Conservation (phyloP, 2,888 invertebrate genomes). For the Orthosia incerta region DNA sequence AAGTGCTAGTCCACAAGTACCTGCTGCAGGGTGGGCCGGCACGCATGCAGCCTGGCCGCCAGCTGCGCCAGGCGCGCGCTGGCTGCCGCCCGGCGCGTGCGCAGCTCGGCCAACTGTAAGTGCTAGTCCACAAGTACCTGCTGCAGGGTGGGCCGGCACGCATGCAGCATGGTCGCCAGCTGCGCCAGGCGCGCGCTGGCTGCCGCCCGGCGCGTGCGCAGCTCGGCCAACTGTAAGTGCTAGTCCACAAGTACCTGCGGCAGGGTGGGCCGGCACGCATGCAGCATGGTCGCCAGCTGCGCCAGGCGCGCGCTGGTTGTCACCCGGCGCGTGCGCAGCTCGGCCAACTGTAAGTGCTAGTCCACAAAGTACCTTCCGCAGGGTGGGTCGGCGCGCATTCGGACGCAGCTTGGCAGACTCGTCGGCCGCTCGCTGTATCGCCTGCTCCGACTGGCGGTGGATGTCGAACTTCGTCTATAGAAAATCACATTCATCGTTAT, state of each 20-base stretch:
- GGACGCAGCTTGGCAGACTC: constrained; percentile 82
- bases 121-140: constrained; percentile 89
- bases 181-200: constrained; percentile 94
- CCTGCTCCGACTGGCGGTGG: constrained; percentile 96
- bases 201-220: no score
- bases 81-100: no score
- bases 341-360: no score
- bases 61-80: no score
- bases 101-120: background rate
- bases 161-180: constrained; percentile 94
- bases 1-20: no score
- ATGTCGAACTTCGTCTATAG: constrained; percentile 93
- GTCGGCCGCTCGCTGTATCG: constrained; percentile 94
- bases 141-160: constrained; percentile 95
- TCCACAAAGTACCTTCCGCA: no score
- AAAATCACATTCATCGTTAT: background rate
- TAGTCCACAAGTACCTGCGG: constrained; percentile 91
- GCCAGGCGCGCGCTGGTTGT: constrained; percentile 92
- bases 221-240: background rate
- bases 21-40: no score
- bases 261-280: constrained; percentile 95
- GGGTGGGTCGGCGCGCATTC: no score
- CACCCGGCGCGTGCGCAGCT: no score
- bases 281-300: constrained; percentile 95
- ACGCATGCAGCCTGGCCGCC: no score